phyloP scores from a whole-genome alignment of 2,797 vertebrate genomes.

The Kryptopterus vitreolus region DNA sequence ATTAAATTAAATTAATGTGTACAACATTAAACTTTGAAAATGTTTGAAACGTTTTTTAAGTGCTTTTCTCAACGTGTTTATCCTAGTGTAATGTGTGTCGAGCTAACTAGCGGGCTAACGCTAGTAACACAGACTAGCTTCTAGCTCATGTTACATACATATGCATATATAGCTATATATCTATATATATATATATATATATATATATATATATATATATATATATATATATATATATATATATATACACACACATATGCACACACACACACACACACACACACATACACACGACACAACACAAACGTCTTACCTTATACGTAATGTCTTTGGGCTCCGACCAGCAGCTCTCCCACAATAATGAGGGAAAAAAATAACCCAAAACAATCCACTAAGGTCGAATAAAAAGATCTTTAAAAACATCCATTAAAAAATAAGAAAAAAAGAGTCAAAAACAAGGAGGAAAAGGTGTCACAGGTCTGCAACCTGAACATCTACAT shows the following conservation, averaged over 20 bases:
- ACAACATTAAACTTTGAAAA: too few species aligned
- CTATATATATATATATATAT: too few species aligned
- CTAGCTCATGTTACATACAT: not conserved
- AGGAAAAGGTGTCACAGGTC: not conserved
- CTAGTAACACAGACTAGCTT: not conserved
- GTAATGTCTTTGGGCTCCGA: not conserved
- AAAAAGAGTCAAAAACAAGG: not conserved
- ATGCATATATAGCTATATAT: too few species aligned
- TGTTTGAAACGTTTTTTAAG: not conserved
- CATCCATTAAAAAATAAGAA: not conserved
- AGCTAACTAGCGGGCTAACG: slow-evolving; percentile 1
- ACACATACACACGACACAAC: not conserved
- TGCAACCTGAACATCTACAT: not conserved
- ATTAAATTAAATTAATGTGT: too few species aligned
- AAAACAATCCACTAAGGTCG: not conserved
- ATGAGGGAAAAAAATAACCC: not conserved
- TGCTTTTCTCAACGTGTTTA: not conserved
- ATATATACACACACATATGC: too few species aligned
- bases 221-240: too few species aligned
- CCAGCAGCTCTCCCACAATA: not conserved
- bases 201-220: too few species aligned
- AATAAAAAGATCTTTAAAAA: slow-evolving; percentile 30
- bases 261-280: too few species aligned
- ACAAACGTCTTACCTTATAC: slow-evolving; percentile 30
- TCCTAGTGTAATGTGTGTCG: not conserved